Percentiles rank a stretch among this genome's conserved stretches.
Evolutionary conservation across 2,888 invertebrate genomes (phyloP).

Genomic region (Orgyia antiqua): DNA sequence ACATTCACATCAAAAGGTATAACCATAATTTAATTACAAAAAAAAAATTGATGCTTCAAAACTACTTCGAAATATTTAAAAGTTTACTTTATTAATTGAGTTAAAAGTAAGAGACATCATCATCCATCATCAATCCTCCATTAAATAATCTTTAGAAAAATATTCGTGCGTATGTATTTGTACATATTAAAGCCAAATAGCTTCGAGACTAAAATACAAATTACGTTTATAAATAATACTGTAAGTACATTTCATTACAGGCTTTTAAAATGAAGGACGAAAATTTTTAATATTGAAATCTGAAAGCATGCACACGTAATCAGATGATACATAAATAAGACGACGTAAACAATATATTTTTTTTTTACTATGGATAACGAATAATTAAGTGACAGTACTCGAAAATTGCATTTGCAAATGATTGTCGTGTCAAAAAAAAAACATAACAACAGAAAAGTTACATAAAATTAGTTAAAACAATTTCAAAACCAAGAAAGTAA

Average conservation of each 20-base stretch:
- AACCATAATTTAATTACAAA: slow-evolving; percentile 16
- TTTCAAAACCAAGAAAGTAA: slow-evolving; percentile 11
- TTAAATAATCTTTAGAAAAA: too few species aligned
- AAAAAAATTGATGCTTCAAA: too few species aligned
- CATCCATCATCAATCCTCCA: too few species aligned
- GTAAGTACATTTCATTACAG: too few species aligned
- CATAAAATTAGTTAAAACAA: slow-evolving; percentile 17
- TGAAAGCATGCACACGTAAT: slow-evolving; percentile 33
- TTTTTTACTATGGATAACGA: slow-evolving; percentile 13
- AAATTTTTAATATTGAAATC: slow-evolving; percentile 6
- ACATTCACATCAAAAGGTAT: slow-evolving; percentile 15
- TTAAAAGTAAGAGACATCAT: neutral
- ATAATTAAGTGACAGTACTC: neutral
- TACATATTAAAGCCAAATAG: too few species aligned
- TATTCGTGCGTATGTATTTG: too few species aligned
- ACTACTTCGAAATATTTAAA: slow-evolving; percentile 14
- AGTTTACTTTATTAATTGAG: neutral
- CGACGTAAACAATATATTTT: slow-evolving; percentile 14
- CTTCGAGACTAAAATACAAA: too few species aligned
- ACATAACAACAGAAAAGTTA: neutral
- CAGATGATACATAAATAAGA: slow-evolving; percentile 19
- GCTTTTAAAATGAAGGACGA: too few species aligned
- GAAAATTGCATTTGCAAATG: neutral
- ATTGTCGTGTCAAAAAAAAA: neutral
- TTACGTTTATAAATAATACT: too few species aligned